Evolutionary conservation across 2,888 invertebrate genomes (phyloP).

Genomic region (Galerucella pusilla): DNA sequence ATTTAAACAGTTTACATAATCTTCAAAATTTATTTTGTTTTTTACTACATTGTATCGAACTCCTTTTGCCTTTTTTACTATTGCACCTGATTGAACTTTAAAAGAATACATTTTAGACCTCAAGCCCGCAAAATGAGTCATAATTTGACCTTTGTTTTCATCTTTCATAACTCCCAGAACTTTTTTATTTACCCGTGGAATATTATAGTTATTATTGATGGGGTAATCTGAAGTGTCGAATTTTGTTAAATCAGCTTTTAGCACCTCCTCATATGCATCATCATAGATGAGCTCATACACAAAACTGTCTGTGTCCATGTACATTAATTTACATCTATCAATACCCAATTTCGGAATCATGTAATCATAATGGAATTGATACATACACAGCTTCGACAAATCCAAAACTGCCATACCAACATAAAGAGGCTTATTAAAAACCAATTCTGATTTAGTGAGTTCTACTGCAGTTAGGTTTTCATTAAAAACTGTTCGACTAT

Average conservation of each 20-base stretch:
- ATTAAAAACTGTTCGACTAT: constrained; percentile 39
- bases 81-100: too few species aligned
- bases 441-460: constrained; percentile 34
- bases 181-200: background rate
- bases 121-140: too few species aligned
- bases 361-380: constrained; percentile 44
- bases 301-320: constrained; percentile 32
- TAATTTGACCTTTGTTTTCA: too few species aligned
- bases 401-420: constrained; percentile 44
- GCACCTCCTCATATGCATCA: background rate
- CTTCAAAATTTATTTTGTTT: too few species aligned
- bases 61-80: too few species aligned
- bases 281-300: constrained; percentile 4
- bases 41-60: too few species aligned
- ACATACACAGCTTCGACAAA: constrained; percentile 43
- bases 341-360: constrained; percentile 33
- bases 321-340: constrained; percentile 35
- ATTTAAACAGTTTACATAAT: too few species aligned
- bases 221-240: constrained; percentile 9
- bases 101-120: too few species aligned
- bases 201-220: constrained; percentile 11
- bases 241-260: background rate
- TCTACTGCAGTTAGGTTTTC: constrained; percentile 35
- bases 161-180: too few species aligned
- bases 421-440: constrained; percentile 44